Percentiles rank a stretch among this genome's conserved stretches.
These are phyloP conservation scores for Andrena dorsata DNA, from an alignment of 2,888 invertebrate species.

Conservation along the genomic window DNA sequence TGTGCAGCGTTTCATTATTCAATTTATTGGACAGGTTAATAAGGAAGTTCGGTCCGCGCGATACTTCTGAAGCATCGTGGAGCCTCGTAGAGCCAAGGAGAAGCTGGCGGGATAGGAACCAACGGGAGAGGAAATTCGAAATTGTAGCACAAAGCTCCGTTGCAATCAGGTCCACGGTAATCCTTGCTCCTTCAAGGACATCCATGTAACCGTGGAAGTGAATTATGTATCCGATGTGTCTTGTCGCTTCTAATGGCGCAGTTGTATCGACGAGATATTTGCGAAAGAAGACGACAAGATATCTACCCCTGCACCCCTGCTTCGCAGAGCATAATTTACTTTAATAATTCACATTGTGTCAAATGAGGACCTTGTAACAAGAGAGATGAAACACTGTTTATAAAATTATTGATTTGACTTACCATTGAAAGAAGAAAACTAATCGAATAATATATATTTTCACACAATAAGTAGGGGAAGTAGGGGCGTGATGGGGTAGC, in stretches of 20 bases:
- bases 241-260: conserved; percentile 10
- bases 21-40: conserved; percentile 54
- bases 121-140: conserved; percentile 58
- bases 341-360: neutral
- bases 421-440: too few species aligned
- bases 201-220: conserved; percentile 57
- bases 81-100: neutral
- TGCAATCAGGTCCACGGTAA: conserved; percentile 68
- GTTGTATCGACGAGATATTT: conserved; percentile 11
- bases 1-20: conserved; percentile 40
- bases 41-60: conserved; percentile 28
- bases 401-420: too few species aligned
- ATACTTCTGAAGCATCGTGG: conserved; percentile 13
- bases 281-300: conserved; percentile 23
- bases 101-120: neutral
- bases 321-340: conserved; percentile 33
- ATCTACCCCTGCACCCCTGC: neutral
- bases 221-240: conserved; percentile 63
- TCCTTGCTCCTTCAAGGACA: conserved; percentile 63
- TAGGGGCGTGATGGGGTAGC: too few species aligned
- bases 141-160: conserved; percentile 66
- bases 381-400: too few species aligned
- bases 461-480: too few species aligned
- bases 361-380: too few species aligned
- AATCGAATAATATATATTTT: too few species aligned